Base-by-base conservation (phyloP, 2,888 invertebrate genomes). In the Dicyrtoma fusca region DNA sequence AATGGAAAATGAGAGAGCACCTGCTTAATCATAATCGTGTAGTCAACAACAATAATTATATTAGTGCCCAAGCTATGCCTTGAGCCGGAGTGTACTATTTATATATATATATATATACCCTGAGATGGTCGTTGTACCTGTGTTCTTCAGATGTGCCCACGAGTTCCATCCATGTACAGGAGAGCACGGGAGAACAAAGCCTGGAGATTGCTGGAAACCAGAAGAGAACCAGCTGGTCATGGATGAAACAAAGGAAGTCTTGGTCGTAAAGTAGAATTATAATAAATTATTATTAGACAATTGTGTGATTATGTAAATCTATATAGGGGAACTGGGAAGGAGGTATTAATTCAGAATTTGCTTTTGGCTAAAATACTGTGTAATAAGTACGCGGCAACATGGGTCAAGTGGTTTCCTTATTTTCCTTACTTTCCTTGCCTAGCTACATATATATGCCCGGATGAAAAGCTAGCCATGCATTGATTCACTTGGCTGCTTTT, bases 331-430 rank as follows among this genome's bases (percentile, higher is more conserved):
- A 8, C 34, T 34, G 34, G 34, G 34, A 34, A 8, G 34, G 3
- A 25, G 26, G 23, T 25, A 57, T 63, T 19, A 45, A 21, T 63
- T 61, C 14, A 14, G 17, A 23, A 63, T 63, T 63, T 44, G 44
- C 63, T 47, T 47, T 45, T 17, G 47, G 63, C 45, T n/a, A 63
- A 63, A 63, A 23, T 63, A 63, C 45, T 63, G 63, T 63, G 14
- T 45, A 13, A 45, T 44, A 21, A 34, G 34, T 3, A 34, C 34
- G 8, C 4, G 25, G 23, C 47, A 63, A 47, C 23, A 47, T 45
- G 47, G 63, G 63, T 63, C 63, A 63, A 63, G 63, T 63, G 63
- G 63, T 19, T 63, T 63, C 23, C 63, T 63, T 63, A 47, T 47
- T 11, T 47, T n/a, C n/a, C n/a, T n/a, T n/a, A n/a, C n/a, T n/a